Percentiles rank a stretch among this genome's conserved stretches.
phyloP scores from a whole-genome alignment of 30 jellyfish, hydroid and myxozoan species.

The Euphysa ruthae region DNA sequence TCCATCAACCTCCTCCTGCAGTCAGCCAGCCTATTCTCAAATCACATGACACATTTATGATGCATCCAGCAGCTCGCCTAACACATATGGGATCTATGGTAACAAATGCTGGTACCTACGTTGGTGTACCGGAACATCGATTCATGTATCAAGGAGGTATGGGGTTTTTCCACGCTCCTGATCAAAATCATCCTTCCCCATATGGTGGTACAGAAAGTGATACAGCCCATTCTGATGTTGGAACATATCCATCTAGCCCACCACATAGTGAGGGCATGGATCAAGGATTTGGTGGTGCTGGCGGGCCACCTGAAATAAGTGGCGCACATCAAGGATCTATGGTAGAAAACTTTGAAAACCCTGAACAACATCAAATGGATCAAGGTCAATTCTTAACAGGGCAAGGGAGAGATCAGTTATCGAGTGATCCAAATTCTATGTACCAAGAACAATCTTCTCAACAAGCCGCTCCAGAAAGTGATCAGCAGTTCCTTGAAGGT shows the following conservation, averaged over 20 bases:
- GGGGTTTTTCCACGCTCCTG: slow-evolving; percentile 99
- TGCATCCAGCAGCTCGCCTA: slow-evolving; percentile 98
- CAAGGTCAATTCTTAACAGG: slow-evolving; percentile 58
- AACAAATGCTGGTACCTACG: slow-evolving; percentile 95
- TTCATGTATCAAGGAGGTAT: slow-evolving; percentile 99
- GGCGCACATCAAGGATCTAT: slow-evolving; percentile 13
- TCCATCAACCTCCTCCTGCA: slow-evolving; percentile 99
- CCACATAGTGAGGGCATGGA: no score
- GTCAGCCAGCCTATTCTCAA: slow-evolving; percentile 96
- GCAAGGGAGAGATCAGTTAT: slow-evolving; percentile 44
- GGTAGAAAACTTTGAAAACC: slow-evolving; percentile 21
- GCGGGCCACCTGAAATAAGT: background rate
- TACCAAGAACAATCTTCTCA: slow-evolving; percentile 49
- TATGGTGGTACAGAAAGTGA: slow-evolving; percentile 29
- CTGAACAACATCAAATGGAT: slow-evolving; percentile 30
- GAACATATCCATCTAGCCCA: slow-evolving; percentile 39
- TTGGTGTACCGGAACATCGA: slow-evolving; percentile 97
- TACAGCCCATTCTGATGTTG: slow-evolving; percentile 37
- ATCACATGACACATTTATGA: slow-evolving; percentile 95
- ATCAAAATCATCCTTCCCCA: slow-evolving; percentile 37
- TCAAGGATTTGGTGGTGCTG: slow-evolving; percentile 23
- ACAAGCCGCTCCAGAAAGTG: slow-evolving; percentile 49
- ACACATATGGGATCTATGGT: slow-evolving; percentile 99
- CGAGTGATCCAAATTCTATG: slow-evolving; percentile 13
- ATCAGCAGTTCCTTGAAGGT: slow-evolving; percentile 29